phyloP scores from a whole-genome alignment of 1,140 invertebrate genomes.

The Physella acuta region DNA sequence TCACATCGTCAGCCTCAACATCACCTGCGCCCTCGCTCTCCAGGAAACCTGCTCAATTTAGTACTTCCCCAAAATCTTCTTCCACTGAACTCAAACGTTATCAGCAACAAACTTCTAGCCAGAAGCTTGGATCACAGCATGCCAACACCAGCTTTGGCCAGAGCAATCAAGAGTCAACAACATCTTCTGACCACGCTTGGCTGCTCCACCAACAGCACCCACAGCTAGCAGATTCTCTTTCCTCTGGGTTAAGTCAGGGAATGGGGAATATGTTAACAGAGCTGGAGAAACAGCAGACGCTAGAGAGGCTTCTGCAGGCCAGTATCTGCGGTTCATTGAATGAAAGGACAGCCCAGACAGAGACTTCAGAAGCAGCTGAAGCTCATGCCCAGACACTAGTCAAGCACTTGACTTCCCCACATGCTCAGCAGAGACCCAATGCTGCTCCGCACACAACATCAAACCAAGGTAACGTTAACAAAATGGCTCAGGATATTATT shows the following conservation, averaged over 20 bases:
- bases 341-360: not conserved
- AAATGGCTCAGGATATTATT: not conserved
- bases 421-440: not conserved
- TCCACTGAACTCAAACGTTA: not conserved
- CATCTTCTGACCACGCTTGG: not conserved
- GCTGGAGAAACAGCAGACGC: constrained; percentile 10
- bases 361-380: not conserved
- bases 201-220: not conserved
- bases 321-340: not conserved
- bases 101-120: not conserved
- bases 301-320: constrained; percentile 18
- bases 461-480: not conserved
- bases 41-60: not conserved
- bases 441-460: constrained; percentile 2
- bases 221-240: not conserved
- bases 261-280: not conserved
- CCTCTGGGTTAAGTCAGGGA: not conserved
- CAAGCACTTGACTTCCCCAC: constrained; percentile 2
- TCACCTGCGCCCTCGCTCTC: not conserved
- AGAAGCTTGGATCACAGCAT: not conserved
- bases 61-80: not conserved
- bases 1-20: not conserved
- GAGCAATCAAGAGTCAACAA: not conserved
- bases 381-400: constrained; percentile 3
- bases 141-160: not conserved